Evolutionary conservation across 2,113 vertebrate species (phyloP).

Genomic region (Nyctereutes procyonoides): DNA sequence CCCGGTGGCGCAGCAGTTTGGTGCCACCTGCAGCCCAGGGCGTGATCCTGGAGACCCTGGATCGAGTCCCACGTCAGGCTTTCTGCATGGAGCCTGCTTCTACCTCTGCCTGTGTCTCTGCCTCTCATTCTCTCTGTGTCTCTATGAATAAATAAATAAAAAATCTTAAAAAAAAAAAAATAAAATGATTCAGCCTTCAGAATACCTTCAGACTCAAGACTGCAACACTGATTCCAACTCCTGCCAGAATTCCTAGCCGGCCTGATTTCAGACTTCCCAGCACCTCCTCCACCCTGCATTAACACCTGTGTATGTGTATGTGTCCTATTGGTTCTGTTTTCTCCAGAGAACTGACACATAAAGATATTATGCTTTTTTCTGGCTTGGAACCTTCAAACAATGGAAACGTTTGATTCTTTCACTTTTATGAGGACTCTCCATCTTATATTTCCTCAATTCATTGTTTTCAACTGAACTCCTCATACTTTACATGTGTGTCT

Average conservation of each 20-base stretch:
- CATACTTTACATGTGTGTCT: not conserved
- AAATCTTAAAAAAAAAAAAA: too few relatives aligned
- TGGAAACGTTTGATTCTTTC: not conserved
- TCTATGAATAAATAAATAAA: too few relatives aligned
- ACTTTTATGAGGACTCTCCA: not conserved
- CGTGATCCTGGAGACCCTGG: too few relatives aligned
- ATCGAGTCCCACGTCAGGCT: too few relatives aligned
- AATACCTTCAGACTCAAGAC: not conserved
- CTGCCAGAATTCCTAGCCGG: not conserved
- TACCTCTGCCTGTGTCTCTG: too few relatives aligned
- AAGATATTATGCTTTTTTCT: not conserved
- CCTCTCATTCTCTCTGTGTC: too few relatives aligned
- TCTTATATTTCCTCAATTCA: not conserved
- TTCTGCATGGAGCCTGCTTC: too few relatives aligned
- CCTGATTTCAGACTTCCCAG: not conserved
- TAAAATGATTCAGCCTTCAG: not conserved
- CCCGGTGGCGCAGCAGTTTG: too few relatives aligned
- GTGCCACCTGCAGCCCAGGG: too few relatives aligned
- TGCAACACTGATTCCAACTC: not conserved
- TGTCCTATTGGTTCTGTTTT: not conserved
- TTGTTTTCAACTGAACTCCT: slow-evolving; percentile 33
- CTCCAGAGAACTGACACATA: not conserved
- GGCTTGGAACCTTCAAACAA: not conserved
- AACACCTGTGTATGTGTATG: not conserved
- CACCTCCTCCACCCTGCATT: not conserved